These are phyloP conservation scores for Nilaparvata lugens DNA, from an alignment of 1,140 invertebrate species.

Conservation along the genomic window DNA sequence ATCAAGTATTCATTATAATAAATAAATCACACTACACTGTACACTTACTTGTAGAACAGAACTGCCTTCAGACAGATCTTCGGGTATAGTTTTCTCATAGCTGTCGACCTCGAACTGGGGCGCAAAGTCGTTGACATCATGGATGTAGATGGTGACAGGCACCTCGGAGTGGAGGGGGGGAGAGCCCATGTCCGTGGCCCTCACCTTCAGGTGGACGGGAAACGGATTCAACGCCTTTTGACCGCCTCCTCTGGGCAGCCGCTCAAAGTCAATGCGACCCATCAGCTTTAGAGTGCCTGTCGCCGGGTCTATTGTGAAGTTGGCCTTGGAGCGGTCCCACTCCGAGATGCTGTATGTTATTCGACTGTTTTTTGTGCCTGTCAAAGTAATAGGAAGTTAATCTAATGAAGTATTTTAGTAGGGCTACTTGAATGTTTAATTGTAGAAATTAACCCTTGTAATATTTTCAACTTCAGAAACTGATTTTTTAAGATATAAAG, in stretches of 20 bases:
- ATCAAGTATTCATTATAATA: no score
- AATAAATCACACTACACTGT: no score
- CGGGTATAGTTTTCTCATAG: slow-evolving; percentile 69
- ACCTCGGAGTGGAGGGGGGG: slow-evolving; percentile 66
- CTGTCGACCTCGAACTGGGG: slow-evolving; percentile 66
- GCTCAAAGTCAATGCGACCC: slow-evolving; percentile 69
- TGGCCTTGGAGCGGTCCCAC: slow-evolving; percentile 54
- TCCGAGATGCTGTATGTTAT: slow-evolving; percentile 72
- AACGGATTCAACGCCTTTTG: slow-evolving; percentile 1
- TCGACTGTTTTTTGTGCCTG: slow-evolving; percentile 75
- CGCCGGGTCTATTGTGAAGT: slow-evolving; percentile 72
- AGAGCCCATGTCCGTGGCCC: slow-evolving; percentile 68
- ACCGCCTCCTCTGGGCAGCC: slow-evolving; percentile 28
- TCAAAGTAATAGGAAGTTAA: no score
- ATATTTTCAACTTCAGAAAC: no score
- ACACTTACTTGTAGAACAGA: slow-evolving; percentile 57
- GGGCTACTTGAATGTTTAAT: no score
- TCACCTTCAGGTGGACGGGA: slow-evolving; percentile 56
- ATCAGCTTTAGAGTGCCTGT: slow-evolving; percentile 59
- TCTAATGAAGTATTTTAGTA: no score
- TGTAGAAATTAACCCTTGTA: no score
- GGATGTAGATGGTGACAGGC: slow-evolving; percentile 67
- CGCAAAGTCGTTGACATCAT: slow-evolving; percentile 79
- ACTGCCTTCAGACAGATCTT: slow-evolving; percentile 70
- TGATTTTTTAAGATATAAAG: no score